Percentiles rank a stretch among this genome's conserved stretches.
Conservation (phyloP, 2,888 invertebrate species). For the Lumbricus terrestris region DNA sequence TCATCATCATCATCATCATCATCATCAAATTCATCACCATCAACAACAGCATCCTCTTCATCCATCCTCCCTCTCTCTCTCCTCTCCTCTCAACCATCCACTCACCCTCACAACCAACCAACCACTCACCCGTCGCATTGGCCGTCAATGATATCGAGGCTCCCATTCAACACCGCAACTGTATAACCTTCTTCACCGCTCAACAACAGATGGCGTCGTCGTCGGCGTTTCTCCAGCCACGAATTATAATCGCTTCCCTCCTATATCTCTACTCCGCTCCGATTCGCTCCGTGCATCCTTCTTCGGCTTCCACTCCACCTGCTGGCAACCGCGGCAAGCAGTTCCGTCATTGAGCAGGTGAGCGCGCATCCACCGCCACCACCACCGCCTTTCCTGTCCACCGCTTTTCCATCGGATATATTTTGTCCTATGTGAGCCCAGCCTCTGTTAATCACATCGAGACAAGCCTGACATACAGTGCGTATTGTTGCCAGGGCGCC, state of each 20-base stretch:
- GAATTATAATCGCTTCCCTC: background rate
- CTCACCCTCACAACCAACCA: background rate
- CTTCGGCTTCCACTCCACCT: background rate
- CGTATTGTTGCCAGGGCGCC: background rate
- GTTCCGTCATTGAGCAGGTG: background rate
- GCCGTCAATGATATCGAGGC: background rate
- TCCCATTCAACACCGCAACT: background rate
- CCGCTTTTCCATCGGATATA: background rate
- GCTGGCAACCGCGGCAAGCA: background rate
- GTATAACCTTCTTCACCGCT: background rate
- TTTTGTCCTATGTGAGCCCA: background rate
- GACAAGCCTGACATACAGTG: background rate
- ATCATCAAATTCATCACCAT: background rate
- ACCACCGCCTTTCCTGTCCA: too few species aligned
- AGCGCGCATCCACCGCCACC: background rate
- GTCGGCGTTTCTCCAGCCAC: background rate
- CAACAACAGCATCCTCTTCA: too few species aligned
- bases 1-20: too few species aligned
- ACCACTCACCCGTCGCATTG: background rate
- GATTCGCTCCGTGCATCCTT: background rate
- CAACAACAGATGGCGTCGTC: background rate
- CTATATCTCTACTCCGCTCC: background rate
- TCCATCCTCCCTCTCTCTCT: too few species aligned
- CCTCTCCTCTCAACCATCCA: background rate
- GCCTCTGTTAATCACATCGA: background rate